Base-by-base conservation (phyloP, 2,113 vertebrate species). In the Nibea albiflora region DNA sequence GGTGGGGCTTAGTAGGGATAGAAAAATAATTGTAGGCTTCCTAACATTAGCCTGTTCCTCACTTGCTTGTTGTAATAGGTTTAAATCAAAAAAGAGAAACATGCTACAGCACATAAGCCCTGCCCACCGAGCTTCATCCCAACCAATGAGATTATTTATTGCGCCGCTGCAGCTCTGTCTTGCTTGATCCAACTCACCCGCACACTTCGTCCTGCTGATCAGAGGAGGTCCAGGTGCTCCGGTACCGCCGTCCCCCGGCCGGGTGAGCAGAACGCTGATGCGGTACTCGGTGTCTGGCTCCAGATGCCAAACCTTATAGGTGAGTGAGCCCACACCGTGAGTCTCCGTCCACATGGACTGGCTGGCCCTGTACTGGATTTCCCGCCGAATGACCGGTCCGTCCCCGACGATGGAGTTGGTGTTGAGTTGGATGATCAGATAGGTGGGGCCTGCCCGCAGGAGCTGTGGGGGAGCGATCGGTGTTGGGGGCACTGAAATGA, bases 391-490 rank as follows among this genome's bases (percentile, higher is more conserved):
- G 1, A 99, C 97, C 0, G 98, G 98, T 20, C 98, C 98, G 0
- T 99, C 98, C 0, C 98, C 98, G 0, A 96, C 96, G 65, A 98
- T 98, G 86, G 97, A 97, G 93, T 99, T 97, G 78, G 97, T 97
- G 92, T 99, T 99, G 76, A 99, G 97, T 88, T 98, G 97, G 86
- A 99, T 97, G 89, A 98, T 97, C 86, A 99, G 95, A 91, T 98
- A 99, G 54, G 98, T 99, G 73, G 98, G 95, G 15, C 98, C 98
- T 0, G 97, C 96, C 5, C 97, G 95, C 39, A 99, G 94, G 74
- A 99, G 95, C 93, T 98, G 97, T 0, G 98, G 98, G 0, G 98
- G 97, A 0, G 98, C 97, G 0, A 97, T 97, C 15, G 98, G 98
- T 0, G 97, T 96, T 0, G 98, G 98, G 9, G 98, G 97, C 81